phyloP scores from a whole-genome alignment of 2,888 invertebrate genomes.

The Anodontia alba region DNA sequence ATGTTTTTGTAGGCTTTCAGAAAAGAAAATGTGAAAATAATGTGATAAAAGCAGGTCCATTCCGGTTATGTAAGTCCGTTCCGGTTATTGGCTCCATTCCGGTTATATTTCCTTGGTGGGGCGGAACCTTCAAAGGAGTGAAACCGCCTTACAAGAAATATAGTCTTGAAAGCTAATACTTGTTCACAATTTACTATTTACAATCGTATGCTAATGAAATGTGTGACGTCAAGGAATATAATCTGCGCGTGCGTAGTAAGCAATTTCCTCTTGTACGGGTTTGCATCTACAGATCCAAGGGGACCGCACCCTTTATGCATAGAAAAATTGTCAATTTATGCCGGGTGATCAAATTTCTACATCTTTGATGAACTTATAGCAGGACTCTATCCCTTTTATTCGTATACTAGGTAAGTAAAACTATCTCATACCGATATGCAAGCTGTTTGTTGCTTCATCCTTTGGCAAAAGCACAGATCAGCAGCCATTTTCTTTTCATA shows the following conservation, averaged over 20 bases:
- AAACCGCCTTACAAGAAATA: too few species aligned
- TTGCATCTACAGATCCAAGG: not conserved
- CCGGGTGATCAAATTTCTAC: slow-evolving; percentile 54
- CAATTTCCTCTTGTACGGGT: slow-evolving; percentile 5
- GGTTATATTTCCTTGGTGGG: too few species aligned
- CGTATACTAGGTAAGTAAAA: slow-evolving; percentile 57
- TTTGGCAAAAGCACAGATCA: not conserved
- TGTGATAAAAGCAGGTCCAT: too few species aligned
- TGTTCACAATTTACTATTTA: not conserved
- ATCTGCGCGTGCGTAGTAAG: not conserved
- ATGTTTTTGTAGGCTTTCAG: too few species aligned
- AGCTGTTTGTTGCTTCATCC: not conserved
- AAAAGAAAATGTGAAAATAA: too few species aligned
- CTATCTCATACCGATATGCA: not conserved
- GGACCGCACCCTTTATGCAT: slow-evolving; percentile 63
- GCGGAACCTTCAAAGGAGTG: too few species aligned
- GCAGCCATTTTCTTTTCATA: slow-evolving; percentile 10
- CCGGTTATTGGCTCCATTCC: too few species aligned
- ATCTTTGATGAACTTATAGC: slow-evolving; percentile 55
- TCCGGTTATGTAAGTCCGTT: too few species aligned
- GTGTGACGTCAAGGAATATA: not conserved
- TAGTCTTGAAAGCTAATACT: not conserved
- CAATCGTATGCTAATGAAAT: not conserved
- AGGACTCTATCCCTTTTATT: slow-evolving; percentile 48
- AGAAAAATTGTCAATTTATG: slow-evolving; percentile 52